Evolutionary conservation across 2,113 vertebrate species (phyloP).

Genomic region (Labrus mixtus): DNA sequence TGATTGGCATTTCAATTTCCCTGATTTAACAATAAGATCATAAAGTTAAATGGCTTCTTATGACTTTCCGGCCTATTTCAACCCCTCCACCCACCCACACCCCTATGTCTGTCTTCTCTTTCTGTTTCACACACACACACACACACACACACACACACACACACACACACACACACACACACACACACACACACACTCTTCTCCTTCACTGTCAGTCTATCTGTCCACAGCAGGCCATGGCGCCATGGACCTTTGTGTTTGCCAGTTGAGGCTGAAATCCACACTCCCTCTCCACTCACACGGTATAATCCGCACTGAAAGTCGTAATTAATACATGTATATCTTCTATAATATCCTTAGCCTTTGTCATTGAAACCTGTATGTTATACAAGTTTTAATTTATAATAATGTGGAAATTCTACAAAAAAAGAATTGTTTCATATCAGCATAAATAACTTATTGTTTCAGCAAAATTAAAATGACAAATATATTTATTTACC

Average conservation of each 20-base stretch:
- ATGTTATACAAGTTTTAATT: too few species aligned
- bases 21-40: neutral
- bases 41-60: too few species aligned
- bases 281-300: slow-evolving; percentile 30
- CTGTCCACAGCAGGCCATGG: slow-evolving; percentile 88
- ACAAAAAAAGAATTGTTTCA: too few species aligned
- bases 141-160: neutral
- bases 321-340: neutral
- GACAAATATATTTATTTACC: too few species aligned
- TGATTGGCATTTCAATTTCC: neutral
- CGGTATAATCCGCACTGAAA: neutral
- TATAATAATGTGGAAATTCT: too few species aligned
- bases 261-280: slow-evolving; percentile 92
- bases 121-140: too few species aligned
- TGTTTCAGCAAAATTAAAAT: too few species aligned
- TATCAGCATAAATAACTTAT: too few species aligned
- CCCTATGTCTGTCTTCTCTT: too few species aligned
- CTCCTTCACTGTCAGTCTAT: slow-evolving; percentile 17
- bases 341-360: neutral
- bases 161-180: slow-evolving; percentile 9
- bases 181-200: slow-evolving; percentile 15
- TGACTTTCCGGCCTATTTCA: too few species aligned
- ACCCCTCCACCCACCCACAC: too few species aligned
- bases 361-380: too few species aligned
- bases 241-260: slow-evolving; percentile 94